Conservation (phyloP, 2,888 invertebrate genomes). For the Lymantria monacha region DNA sequence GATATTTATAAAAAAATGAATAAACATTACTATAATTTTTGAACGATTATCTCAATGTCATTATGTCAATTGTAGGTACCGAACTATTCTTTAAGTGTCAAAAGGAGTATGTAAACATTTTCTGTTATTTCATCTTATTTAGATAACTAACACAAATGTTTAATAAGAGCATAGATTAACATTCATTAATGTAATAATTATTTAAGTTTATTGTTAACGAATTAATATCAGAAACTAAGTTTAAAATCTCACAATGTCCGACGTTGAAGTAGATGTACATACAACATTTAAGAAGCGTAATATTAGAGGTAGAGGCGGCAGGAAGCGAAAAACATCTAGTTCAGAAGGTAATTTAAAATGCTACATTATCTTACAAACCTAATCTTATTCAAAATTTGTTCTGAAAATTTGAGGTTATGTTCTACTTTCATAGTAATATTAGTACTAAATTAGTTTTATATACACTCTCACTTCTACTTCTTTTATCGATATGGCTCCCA, state of each 20-base stretch:
- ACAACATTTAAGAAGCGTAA: conserved; percentile 85
- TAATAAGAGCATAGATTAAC: neutral
- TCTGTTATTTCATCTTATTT: neutral
- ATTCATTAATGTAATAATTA: neutral
- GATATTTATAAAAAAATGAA: too few relatives aligned
- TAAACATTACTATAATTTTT: too few relatives aligned
- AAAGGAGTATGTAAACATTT: neutral
- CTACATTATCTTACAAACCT: neutral
- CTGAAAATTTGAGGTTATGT: neutral
- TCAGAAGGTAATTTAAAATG: conserved; percentile 63
- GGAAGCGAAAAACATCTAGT: conserved; percentile 84
- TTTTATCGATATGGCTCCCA: too few relatives aligned
- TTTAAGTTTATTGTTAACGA: neutral
- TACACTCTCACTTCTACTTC: too few relatives aligned
- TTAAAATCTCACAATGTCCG: conserved; percentile 57
- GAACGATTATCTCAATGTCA: too few relatives aligned
- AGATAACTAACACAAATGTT: neutral
- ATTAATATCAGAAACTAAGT: neutral
- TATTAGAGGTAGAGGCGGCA: conserved; percentile 80
- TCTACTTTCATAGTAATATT: neutral
- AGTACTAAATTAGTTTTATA: neutral
- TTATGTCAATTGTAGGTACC: too few relatives aligned
- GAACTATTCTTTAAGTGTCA: neutral
- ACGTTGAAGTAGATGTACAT: conserved; percentile 58
- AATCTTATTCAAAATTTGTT: neutral